Percentiles rank a stretch among this genome's conserved stretches.
phyloP scores from a whole-genome alignment of 2,113 vertebrate genomes.

The Progne subis region DNA sequence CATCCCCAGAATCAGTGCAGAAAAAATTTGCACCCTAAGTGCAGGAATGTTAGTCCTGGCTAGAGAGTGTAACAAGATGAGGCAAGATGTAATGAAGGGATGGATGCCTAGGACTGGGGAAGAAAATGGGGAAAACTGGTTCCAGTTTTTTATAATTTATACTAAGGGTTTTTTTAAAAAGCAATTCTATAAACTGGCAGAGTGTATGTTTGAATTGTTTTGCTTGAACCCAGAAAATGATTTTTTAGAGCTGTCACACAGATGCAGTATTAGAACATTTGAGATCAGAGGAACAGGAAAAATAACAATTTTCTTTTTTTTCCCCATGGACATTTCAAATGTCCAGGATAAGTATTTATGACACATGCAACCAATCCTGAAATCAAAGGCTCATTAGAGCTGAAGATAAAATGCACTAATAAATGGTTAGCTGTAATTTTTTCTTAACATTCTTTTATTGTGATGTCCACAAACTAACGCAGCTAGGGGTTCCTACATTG shows the following conservation, averaged over 20 bases:
- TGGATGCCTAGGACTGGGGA: background rate
- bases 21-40: background rate
- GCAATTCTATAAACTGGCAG: background rate
- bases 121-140: background rate
- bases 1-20: background rate
- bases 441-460: background rate
- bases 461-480: background rate
- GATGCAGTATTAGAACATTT: background rate
- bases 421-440: background rate
- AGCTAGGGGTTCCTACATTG: background rate
- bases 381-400: constrained; percentile 35
- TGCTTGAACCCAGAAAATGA: fast-evolving
- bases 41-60: background rate
- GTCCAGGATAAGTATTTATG: background rate
- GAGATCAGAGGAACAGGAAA: background rate
- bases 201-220: background rate
- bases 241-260: background rate
- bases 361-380: background rate
- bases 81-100: background rate
- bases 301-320: background rate
- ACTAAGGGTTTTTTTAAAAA: background rate
- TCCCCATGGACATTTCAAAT: background rate
- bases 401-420: background rate
- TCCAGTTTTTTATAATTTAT: background rate
- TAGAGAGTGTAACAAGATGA: background rate